Evolutionary conservation across 2,888 invertebrate genomes (phyloP), one percentile per base, ranked within the genome.

Genomic region (Acleris literana): DNA sequence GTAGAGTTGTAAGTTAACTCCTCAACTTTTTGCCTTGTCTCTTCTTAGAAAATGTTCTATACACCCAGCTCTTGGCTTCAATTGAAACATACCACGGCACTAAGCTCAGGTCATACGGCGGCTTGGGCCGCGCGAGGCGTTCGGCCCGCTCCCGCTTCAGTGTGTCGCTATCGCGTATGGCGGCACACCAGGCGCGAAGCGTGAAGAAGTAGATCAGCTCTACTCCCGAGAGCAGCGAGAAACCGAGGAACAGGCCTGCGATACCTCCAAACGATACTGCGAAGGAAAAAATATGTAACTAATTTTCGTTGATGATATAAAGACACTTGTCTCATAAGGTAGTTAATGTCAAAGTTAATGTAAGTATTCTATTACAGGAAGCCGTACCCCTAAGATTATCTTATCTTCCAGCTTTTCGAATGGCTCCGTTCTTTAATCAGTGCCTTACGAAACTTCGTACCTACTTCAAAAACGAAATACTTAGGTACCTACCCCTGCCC

Each of bases 121-220:
- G 92, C 71, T 88, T 88, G 6, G 88, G 86, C 11, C 75, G 77
- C 4, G 87, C 85, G 4, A 79, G 81, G 16, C 92, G 76, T 60
- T 93, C 92, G 0, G 83, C 84, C 29, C 92, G 88, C 64, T 94
- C 91, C 51, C 82, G 80, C 25, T 86, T 83, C 74, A 95, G 78
- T 66, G 86, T 85, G 52, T 89, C 86, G 0, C 84, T 83, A 75
- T 94, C 94, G 16, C 93, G 87, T 57, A 88, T 86, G 7, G 93
- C 91, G 81, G 95, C 94, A 76, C 95, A 95, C 70, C 94, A 94
- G 13, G 95, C 94, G 56, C 96, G 91, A 72, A 97, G 84, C 0
- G 95, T 95, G 78, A 96, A 96, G 79, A 96, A 97, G 81, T 97
- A 97, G 44, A 96, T 81, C 33, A 96, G 91, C 86, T 97, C 97